These are phyloP conservation scores for Epinotia bilunana DNA, from an alignment of 2,888 invertebrate species.

Conservation along the genomic window DNA sequence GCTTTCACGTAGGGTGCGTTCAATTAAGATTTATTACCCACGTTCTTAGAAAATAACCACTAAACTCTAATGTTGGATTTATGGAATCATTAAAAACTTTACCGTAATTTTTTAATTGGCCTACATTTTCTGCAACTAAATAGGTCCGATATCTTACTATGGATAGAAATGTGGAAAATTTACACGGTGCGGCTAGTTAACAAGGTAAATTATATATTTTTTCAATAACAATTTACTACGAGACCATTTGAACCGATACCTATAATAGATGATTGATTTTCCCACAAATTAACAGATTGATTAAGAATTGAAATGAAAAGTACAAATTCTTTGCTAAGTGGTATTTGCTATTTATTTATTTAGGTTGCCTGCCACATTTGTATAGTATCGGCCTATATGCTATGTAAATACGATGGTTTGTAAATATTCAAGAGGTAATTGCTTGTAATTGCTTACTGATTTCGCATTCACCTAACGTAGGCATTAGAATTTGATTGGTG, in stretches of 20 bases:
- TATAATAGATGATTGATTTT: constrained; percentile 20
- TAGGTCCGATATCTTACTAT: constrained; percentile 43
- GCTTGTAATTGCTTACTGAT: constrained; percentile 20
- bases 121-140: constrained; percentile 57
- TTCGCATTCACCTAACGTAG: constrained; percentile 33
- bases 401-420: constrained; percentile 20
- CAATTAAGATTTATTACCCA: constrained; percentile 54
- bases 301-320: constrained; percentile 3
- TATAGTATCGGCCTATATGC: constrained; percentile 21
- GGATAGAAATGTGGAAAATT: constrained; percentile 35
- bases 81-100: constrained; percentile 55
- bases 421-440: constrained; percentile 33
- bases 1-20: constrained; percentile 21
- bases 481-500: constrained; percentile 30
- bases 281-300: constrained; percentile 26
- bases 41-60: constrained; percentile 54
- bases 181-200: not conserved
- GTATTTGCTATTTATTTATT: not conserved
- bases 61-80: constrained; percentile 48
- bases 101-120: constrained; percentile 64
- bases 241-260: constrained; percentile 9
- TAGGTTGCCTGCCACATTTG: not conserved
- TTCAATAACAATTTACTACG: constrained; percentile 18
- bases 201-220: constrained; percentile 23
- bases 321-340: not conserved